Evolutionary conservation across 2,888 invertebrate genomes (phyloP).

Genomic region (Ischnus inquisitorius): DNA sequence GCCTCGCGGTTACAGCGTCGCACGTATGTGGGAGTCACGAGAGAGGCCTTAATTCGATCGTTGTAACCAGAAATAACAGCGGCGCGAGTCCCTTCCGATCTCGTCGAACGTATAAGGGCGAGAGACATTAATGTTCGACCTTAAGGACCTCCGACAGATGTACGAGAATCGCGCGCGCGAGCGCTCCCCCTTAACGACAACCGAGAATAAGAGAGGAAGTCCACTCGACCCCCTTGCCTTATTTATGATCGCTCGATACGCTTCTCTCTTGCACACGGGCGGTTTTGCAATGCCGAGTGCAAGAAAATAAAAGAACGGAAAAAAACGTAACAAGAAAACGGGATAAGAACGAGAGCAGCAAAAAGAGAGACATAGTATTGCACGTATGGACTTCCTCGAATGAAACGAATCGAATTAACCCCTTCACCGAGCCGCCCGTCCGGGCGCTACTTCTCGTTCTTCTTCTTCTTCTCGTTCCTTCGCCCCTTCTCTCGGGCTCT

Average conservation of each 20-base stretch:
- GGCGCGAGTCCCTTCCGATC: constrained; percentile 32
- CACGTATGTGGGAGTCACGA: constrained; percentile 59
- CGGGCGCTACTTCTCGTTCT: constrained; percentile 12
- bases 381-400: constrained; percentile 65
- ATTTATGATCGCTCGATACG: constrained; percentile 62
- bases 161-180: constrained; percentile 18
- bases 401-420: constrained; percentile 72
- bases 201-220: constrained; percentile 15
- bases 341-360: constrained; percentile 38
- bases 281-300: background rate
- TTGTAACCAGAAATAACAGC: constrained; percentile 48
- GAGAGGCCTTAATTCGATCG: constrained; percentile 63
- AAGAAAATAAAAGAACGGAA: constrained; percentile 10
- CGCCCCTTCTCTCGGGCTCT: constrained; percentile 38
- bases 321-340: constrained; percentile 35
- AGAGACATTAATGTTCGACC: constrained; percentile 57
- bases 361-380: constrained; percentile 50
- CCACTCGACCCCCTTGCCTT: constrained; percentile 43
- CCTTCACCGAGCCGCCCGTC: constrained; percentile 55
- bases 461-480: constrained; percentile 39
- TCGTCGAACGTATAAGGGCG: constrained; percentile 47
- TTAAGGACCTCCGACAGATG: constrained; percentile 59
- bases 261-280: constrained; percentile 16
- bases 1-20: constrained; percentile 20
- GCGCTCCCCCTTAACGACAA: constrained; percentile 49